Evolutionary conservation across 1,140 invertebrate species (phyloP).

Genomic region (Sycobia sp.): DNA sequence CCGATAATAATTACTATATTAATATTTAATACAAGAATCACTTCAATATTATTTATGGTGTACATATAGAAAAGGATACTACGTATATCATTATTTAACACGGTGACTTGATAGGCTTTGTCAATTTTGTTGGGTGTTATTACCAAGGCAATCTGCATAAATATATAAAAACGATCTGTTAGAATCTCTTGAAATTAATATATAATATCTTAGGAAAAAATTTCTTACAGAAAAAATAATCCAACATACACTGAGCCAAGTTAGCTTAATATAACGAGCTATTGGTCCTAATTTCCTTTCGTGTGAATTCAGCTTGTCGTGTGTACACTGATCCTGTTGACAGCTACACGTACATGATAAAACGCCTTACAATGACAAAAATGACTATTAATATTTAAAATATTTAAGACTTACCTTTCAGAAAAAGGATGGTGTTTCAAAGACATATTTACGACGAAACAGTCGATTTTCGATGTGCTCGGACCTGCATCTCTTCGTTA

Average conservation of each 20-base stretch:
- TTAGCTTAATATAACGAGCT: conserved; percentile 46
- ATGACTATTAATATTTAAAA: too few species aligned
- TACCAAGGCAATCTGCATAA: conserved; percentile 70
- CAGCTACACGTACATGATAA: too few species aligned
- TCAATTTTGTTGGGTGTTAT: conserved; percentile 69
- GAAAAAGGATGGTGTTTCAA: conserved; percentile 1
- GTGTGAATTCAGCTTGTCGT: conserved; percentile 19
- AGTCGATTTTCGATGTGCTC: conserved; percentile 16
- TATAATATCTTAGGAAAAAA: conserved; percentile 12
- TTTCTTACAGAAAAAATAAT: conserved; percentile 48
- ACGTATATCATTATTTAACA: conserved; percentile 54
- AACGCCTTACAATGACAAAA: too few species aligned
- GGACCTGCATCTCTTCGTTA: conserved; percentile 9
- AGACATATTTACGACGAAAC: conserved; percentile 19
- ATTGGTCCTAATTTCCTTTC: conserved; percentile 37
- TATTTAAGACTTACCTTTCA: conserved; percentile 17
- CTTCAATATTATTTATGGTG: too few species aligned
- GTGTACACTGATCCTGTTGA: conserved; percentile 9
- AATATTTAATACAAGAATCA: too few species aligned
- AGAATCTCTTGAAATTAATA: conserved; percentile 1
- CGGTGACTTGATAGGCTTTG: conserved; percentile 66
- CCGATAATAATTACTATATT: too few species aligned
- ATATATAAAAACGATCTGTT: conserved; percentile 1
- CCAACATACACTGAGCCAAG: conserved; percentile 46
- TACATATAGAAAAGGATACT: conserved; percentile 59